phyloP scores from a whole-genome alignment of 2,888 invertebrate species.

The Agonopterix arenella region DNA sequence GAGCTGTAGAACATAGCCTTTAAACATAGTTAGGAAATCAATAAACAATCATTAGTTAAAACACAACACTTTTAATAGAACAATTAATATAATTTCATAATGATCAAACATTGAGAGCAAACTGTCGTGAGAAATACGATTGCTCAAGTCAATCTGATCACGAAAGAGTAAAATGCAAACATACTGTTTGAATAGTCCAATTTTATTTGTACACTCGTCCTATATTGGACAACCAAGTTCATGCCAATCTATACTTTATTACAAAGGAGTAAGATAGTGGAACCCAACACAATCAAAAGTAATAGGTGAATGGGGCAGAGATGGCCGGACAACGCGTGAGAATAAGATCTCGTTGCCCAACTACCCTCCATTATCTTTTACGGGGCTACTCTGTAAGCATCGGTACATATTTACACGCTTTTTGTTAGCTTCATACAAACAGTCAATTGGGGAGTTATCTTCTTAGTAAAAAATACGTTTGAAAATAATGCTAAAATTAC shows the following conservation, averaged over 20 bases:
- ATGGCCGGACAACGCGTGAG: constrained; percentile 14
- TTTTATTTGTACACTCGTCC: constrained; percentile 15
- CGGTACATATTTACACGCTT: too few relatives aligned
- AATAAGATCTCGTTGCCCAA: constrained; percentile 13
- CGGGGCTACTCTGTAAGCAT: neutral
- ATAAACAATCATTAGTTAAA: too few relatives aligned
- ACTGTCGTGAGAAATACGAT: constrained; percentile 44
- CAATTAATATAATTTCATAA: constrained; percentile 35
- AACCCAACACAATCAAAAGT: constrained; percentile 14
- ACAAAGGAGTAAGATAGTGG: constrained; percentile 20
- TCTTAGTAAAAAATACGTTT: too few relatives aligned
- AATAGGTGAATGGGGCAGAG: constrained; percentile 34
- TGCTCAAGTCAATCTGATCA: constrained; percentile 35
- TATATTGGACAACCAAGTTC: too few relatives aligned
- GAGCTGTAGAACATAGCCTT: too few relatives aligned
- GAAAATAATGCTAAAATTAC: too few relatives aligned
- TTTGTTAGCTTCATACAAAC: too few relatives aligned
- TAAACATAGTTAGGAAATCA: too few relatives aligned
- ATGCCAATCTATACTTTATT: too few relatives aligned
- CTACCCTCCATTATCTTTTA: neutral
- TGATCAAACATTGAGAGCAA: constrained; percentile 22
- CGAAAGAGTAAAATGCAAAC: constrained; percentile 21
- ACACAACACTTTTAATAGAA: constrained; percentile 10
- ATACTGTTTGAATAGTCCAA: constrained; percentile 31
- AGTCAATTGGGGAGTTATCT: too few relatives aligned